Evolutionary conservation across 2,113 vertebrate genomes (phyloP), one percentile per base, ranked within the genome.

Genomic region (Glaucidium brasilianum): DNA sequence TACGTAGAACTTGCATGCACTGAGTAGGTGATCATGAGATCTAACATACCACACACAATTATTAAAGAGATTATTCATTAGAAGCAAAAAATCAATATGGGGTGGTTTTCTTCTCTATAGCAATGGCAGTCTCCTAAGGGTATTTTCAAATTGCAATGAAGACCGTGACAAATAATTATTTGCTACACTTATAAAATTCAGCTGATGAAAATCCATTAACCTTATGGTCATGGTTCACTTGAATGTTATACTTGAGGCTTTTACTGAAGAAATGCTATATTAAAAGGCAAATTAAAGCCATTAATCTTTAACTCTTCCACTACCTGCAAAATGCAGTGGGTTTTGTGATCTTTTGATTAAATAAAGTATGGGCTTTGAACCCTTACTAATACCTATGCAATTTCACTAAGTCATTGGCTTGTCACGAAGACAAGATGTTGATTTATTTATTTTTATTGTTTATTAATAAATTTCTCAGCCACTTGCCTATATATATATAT

Each of bases 141-240:
- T 95, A 94, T 97, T 96, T 96, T 93, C 92, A 97, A 97, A 94
- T 89, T 95, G 92, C 92, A 96, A 5, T 93, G 96, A 97, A 94
- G 83, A 92, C 96, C 45, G 16, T 97, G 93, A 97, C 97, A 97
- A 98, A 97, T 97, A 98, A 97, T 98, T 98, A 97, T 98, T 98
- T 97, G 97, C 96, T 97, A 97, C 96, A 97, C 95, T 97, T 98
- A 97, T 82, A 97, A 98, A 98, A 98, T 96, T 97, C 97, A 97
- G 96, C 97, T 98, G 98, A 97, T 98, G 97, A 98, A 98, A 98
- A 98, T 97, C 98, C 97, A 98, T 98, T 98, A 98, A 98, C 98
- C 97, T 98, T 90, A 91, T 73, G 88, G 97, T 91, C 97, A 97
- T 75, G 96, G 97, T 98, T 98, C 98, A 98, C 92, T 97, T 96